Evolutionary conservation across 2,797 vertebrate genomes (phyloP), one percentile per base, ranked within the genome.

Genomic region (Ara ararauna): DNA sequence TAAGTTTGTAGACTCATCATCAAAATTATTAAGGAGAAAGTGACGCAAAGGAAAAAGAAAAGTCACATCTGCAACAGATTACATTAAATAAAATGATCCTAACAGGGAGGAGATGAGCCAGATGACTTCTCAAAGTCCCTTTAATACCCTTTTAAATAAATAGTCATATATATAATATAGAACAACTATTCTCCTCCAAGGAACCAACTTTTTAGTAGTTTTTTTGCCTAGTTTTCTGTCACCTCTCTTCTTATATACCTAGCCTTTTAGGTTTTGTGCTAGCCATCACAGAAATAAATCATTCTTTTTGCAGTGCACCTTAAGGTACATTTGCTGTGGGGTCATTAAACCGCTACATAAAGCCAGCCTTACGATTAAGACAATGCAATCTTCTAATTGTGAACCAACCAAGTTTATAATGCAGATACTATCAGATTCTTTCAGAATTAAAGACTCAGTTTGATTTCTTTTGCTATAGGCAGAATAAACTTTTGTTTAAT

Each of bases 391-490:
- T 77, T 40, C 73, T 87, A 60, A 64, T 21, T 74, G 67, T 32
- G 71, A 87, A 91, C 12, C 78, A 85, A 70, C 7, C 22, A 74
- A 62, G 76, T 72, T 93, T 93, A 82, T 18, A 87, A 74, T 6
- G 11, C 83, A 85, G 64, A 61, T 51, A 32, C 19, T 56, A 94
- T 90, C 93, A 95, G 73, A 91, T 93, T 60, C 79, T 92, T 92
- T 95, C 93, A 89, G 87, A 92, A 96, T 79, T 91, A 87, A 89
- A 96, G 82, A 73, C 54, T 93, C 62, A 65, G 27, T 85, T 79
- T 83, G 27, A 86, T 96, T 91, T 97, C 75, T 97, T 90, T 89
- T 95, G 92, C 91, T 92, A 82, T 60, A 96, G 93, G 89, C 92
- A 93, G 83, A 95, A 97, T 66, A 87, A 8, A 3, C 64, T 67